Evolutionary conservation across 2,888 invertebrate genomes (phyloP).

Genomic region (Catocala sponsa): DNA sequence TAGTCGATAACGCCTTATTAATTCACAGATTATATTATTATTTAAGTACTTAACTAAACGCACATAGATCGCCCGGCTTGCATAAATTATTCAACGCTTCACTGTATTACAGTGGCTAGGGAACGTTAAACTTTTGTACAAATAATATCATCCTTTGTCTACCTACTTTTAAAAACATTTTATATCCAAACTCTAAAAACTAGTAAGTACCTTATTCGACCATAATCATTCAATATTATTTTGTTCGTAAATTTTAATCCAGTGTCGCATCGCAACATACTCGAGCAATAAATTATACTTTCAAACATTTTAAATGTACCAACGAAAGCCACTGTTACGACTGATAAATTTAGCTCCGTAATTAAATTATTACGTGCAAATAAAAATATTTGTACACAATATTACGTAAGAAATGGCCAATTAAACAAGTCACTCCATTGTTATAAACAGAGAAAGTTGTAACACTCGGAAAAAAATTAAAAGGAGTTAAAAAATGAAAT

Average conservation of each 20-base stretch:
- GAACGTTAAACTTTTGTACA: constrained; percentile 22
- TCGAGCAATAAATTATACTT: constrained; percentile 21
- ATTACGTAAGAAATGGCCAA: constrained; percentile 45
- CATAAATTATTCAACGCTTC: constrained; percentile 32
- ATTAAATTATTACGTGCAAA: constrained; percentile 40
- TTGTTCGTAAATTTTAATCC: constrained; percentile 18
- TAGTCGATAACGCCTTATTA: constrained; percentile 37
- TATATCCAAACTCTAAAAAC: not conserved
- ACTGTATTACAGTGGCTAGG: constrained; percentile 23
- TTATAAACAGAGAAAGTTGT: constrained; percentile 42
- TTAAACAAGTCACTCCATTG: constrained; percentile 40
- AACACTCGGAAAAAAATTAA: constrained; percentile 3
- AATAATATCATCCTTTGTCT: constrained; percentile 39
- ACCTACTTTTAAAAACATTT: constrained; percentile 6
- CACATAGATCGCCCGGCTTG: constrained; percentile 19
- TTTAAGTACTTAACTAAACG: constrained; percentile 20
- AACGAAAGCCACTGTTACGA: constrained; percentile 43
- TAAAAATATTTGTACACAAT: constrained; percentile 39
- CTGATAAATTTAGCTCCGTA: constrained; percentile 31
- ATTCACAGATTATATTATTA: constrained; percentile 30
- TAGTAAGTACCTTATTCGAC: not conserved
- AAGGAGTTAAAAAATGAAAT: constrained; percentile 17
- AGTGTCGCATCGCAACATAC: not conserved
- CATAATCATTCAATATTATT: not conserved
- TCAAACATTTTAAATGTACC: constrained; percentile 29